A percentile compares a stretch with the other conserved stretches of the same genome.
Conservation (phyloP, 2,888 invertebrate species). For the Syrphus vitripennis region DNA sequence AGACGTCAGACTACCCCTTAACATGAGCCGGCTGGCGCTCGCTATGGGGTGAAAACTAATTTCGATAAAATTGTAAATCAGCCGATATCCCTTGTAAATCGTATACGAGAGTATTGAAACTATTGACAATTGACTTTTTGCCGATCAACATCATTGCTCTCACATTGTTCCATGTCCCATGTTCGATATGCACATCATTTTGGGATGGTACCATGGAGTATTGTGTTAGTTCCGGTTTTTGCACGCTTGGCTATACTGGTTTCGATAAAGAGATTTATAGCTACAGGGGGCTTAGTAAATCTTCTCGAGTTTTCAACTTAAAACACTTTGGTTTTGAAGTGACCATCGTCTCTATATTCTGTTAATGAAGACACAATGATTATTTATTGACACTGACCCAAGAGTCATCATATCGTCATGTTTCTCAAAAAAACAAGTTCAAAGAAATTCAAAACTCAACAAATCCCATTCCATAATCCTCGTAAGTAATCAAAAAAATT, state of each 20-base stretch:
- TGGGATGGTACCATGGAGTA: slow-evolving; percentile 56
- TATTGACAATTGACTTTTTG: slow-evolving; percentile 70
- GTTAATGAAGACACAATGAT: slow-evolving; percentile 41
- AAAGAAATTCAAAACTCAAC: slow-evolving; percentile 24
- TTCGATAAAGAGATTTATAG: slow-evolving; percentile 60
- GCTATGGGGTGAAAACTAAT: slow-evolving; percentile 49
- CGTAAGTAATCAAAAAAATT: slow-evolving; percentile 45
- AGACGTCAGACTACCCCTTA: neutral
- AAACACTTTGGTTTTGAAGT: slow-evolving; percentile 48
- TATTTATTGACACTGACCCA: slow-evolving; percentile 38
- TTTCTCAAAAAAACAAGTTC: slow-evolving; percentile 40
- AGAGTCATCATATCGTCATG: neutral
- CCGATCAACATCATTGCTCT: slow-evolving; percentile 61
- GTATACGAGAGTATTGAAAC: slow-evolving; percentile 30
- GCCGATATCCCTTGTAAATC: slow-evolving; percentile 57
- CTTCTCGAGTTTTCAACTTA: slow-evolving; percentile 49
- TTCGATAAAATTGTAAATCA: slow-evolving; percentile 66
- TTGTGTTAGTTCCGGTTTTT: slow-evolving; percentile 72
- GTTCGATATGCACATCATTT: slow-evolving; percentile 37
- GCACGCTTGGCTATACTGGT: slow-evolving; percentile 57
- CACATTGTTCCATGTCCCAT: slow-evolving; percentile 39
- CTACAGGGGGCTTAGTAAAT: slow-evolving; percentile 3
- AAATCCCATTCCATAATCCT: neutral
- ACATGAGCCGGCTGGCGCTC: neutral
- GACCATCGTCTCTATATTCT: slow-evolving; percentile 13